Base-by-base conservation (phyloP, 2,888 invertebrate genomes). In the Stenotaenia linearis region DNA sequence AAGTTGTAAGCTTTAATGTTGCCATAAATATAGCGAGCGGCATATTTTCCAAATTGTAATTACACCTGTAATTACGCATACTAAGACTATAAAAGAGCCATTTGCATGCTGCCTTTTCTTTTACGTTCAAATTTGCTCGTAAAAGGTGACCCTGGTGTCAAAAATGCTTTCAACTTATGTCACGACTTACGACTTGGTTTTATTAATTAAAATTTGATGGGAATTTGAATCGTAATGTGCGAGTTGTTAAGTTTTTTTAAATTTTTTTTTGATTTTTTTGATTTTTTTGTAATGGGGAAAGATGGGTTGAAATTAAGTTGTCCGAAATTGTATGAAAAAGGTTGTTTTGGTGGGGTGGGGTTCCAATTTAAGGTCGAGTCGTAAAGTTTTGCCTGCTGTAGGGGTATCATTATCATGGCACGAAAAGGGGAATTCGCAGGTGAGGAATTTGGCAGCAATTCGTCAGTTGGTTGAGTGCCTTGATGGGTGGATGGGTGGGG, bases 361-460 rank as follows among this genome's bases (percentile, higher is more conserved):
- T n/a, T 28, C 69, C n/a, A 69, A 69, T 69, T 69, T 69, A 69
- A 69, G 69, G 69, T 69, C 69, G 69, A 69, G 69, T 69, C 69
- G 69, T 69, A 69, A 69, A 69, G 69, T 69, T 69, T 69, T 25
- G 69, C 69, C 69, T 28, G 69, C 69, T 69, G 69, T 69, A 69
- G 69, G 69, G 69, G 69, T 69, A 69, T 69, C 69, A 69, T 69
- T 69, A 69, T 69, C 69, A 28, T 69, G 69, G 69, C 69, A 69
- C 69, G 69, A 69, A 28, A 69, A 69, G 69, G 69, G 69, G 69
- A 69, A 69, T 69, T 69, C 28, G 23, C 69, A 69, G 69, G 69
- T 69, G 69, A 69, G 69, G 69, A 69, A 69, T 69, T 69, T 69
- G 69, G 69, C 69, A 69, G 69, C 69, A 69, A 69, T 69, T 69